phyloP scores from a whole-genome alignment of 2,888 invertebrate genomes.

The Lithophane socia region DNA sequence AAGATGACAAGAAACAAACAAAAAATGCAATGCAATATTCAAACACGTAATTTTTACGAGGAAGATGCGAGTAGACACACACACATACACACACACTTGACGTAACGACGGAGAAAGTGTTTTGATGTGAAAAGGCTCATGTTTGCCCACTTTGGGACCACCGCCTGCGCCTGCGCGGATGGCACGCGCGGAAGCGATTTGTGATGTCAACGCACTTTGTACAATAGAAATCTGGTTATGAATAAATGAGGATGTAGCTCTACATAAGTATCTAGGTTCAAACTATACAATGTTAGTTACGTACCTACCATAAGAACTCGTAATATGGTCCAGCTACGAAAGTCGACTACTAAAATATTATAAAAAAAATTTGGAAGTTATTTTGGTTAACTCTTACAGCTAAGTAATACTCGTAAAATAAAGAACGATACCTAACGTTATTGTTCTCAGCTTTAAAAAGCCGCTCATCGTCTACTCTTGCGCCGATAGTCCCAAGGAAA shows the following conservation, averaged over 20 bases:
- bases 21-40: conserved; percentile 40
- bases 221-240: conserved; percentile 26
- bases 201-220: conserved; percentile 35
- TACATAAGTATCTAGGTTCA: too few relatives aligned
- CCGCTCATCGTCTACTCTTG: conserved; percentile 46
- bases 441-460: not conserved
- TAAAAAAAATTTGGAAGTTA: not conserved
- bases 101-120: conserved; percentile 74
- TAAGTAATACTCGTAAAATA: not conserved
- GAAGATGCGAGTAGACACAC: conserved; percentile 53
- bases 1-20: conserved; percentile 3
- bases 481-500: conserved; percentile 63
- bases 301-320: not conserved
- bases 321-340: not conserved
- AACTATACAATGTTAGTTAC: too few relatives aligned
- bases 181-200: conserved; percentile 53
- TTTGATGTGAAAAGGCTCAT: conserved; percentile 72
- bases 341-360: not conserved
- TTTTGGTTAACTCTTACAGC: not conserved
- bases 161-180: conserved; percentile 26
- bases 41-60: conserved; percentile 51
- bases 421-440: too few relatives aligned
- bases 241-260: conserved; percentile 7
- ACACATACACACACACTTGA: conserved; percentile 16
- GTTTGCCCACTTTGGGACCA: conserved; percentile 68